Evolutionary conservation across 2,113 vertebrate species (phyloP).

Genomic region (Cranoglanis bouderius): DNA sequence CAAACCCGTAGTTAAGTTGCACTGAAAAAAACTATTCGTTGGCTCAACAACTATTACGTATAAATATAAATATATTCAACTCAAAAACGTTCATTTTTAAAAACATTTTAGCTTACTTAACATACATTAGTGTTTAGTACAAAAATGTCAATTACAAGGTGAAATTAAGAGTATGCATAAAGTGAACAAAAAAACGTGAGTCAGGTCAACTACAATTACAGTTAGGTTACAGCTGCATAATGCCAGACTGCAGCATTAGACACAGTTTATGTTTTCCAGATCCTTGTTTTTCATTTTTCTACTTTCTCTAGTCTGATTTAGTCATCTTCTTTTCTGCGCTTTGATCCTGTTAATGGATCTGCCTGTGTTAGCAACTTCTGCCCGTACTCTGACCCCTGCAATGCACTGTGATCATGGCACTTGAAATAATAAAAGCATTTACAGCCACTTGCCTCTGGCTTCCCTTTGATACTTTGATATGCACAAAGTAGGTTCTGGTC

Average conservation of each 20-base stretch:
- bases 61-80: too few relatives aligned
- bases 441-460: slow-evolving; percentile 5
- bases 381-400: background rate
- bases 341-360: background rate
- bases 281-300: background rate
- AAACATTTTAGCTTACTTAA: too few relatives aligned
- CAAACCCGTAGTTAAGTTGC: background rate
- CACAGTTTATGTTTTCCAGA: background rate
- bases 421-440: slow-evolving; percentile 30
- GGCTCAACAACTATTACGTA: too few relatives aligned
- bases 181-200: too few relatives aligned
- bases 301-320: too few relatives aligned
- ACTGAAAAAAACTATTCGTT: too few relatives aligned
- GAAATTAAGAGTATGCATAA: too few relatives aligned
- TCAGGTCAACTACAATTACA: too few relatives aligned
- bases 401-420: slow-evolving; percentile 4
- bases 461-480: slow-evolving; percentile 19
- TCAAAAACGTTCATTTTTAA: too few relatives aligned
- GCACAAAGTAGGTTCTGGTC: background rate
- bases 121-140: too few relatives aligned
- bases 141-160: too few relatives aligned
- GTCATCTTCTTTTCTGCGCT: background rate
- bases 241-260: background rate
- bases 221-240: too few relatives aligned
- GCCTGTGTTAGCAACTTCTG: background rate